phyloP scores from a whole-genome alignment of 2,113 vertebrate genomes.

The Pygoscelis adeliae region DNA sequence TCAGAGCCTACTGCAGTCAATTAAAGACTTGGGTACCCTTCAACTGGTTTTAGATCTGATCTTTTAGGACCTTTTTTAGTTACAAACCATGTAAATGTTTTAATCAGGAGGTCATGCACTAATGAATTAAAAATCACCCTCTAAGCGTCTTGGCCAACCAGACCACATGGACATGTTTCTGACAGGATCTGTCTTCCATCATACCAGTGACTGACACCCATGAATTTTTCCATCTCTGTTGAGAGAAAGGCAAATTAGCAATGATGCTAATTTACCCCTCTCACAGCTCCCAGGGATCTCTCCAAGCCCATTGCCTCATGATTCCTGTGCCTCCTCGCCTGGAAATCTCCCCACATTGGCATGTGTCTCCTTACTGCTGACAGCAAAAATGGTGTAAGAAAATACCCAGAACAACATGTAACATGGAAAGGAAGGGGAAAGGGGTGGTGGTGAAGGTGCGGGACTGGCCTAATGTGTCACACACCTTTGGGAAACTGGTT shows the following conservation, averaged over 20 bases:
- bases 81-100: not conserved
- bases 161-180: not conserved
- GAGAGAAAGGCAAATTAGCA: not conserved
- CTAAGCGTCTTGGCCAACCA: not conserved
- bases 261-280: not conserved
- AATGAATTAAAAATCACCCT: not conserved
- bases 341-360: not conserved
- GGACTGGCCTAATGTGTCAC: not conserved
- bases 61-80: not conserved
- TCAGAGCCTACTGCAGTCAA: not conserved
- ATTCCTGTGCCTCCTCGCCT: not conserved
- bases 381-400: not conserved
- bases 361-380: not conserved
- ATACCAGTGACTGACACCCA: not conserved
- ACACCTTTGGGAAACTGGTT: not conserved
- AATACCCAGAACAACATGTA: not conserved
- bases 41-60: not conserved
- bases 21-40: not conserved
- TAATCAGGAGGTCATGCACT: not conserved
- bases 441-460: not conserved
- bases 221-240: not conserved
- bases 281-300: not conserved
- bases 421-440: not conserved
- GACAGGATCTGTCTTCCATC: not conserved
- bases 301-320: accelerated